Base-by-base conservation (phyloP, 2,888 invertebrate species). In the Gibbula magus region DNA sequence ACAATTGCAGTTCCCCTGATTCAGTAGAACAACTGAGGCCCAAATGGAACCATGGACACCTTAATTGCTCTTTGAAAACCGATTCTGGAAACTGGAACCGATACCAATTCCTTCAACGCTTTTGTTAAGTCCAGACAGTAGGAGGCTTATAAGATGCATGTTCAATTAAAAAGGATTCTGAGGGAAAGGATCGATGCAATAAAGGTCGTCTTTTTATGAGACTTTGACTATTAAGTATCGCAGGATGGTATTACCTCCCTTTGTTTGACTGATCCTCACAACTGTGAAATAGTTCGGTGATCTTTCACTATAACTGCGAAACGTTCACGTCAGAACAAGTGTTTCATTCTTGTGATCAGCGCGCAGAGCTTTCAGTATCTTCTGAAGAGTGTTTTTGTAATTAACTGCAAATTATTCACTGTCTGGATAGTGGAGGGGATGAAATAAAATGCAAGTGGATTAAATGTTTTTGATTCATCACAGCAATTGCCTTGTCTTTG, bases 41-140 rank as follows among this genome's bases (percentile, higher is more conserved):
- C 25, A 25, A 32, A 35, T 70, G 32, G 8, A 70, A 39, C 29
- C 20, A 10, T 70, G 35, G 70, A 25, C 29, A n/a, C 35, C 20
- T 20, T 70, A 70, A 70, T 70, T 70, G 70, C 35, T 39, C 39
- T 70, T 70, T 39, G 67, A 67, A 20, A 32, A 39, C 39, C 70
- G 7, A 10, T 39, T 20, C 20, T 70, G 29, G 35, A 70, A 66
- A 29, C 13, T n/a, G 25, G 22, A 35, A 35, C 32, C 39, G 35
- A 32, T 70, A 20, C 35, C 35, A 70, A 22, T 22, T 56, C 32
- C 70, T 70, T 70, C 35, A 70, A n/a, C 20, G 39, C 35, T 70
- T 16, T 35, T n/a, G 39, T 35, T 13, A 4, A 20, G 20, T 29
- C 5, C 18, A 35, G 39, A 32, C 70, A n/a, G 18, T 35, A 7